These are phyloP conservation scores for Cyclopterus lumpus DNA, from an alignment of 2,797 vertebrate genomes.

Conservation along the genomic window DNA sequence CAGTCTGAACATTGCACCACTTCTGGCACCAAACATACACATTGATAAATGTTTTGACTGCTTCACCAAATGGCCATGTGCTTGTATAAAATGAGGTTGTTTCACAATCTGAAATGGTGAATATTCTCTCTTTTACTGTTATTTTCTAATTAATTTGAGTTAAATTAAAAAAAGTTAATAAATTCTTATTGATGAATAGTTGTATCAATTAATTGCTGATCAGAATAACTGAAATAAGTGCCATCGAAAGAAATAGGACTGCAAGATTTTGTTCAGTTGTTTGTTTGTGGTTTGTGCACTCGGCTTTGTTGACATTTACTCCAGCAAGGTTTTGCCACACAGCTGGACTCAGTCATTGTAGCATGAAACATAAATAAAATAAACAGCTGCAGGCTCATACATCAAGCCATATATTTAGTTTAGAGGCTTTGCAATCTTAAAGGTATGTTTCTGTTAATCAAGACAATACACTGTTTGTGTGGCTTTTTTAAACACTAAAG, in stretches of 20 bases:
- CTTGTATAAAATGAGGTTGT: background rate
- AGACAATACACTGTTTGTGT: background rate
- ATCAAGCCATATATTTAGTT: conserved; percentile 24
- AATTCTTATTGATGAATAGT: background rate
- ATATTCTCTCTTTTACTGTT: background rate
- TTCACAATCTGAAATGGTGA: background rate
- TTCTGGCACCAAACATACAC: background rate
- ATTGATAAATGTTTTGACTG: background rate
- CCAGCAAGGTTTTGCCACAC: conserved; percentile 16
- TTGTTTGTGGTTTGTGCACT: conserved; percentile 4
- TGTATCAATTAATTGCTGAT: background rate
- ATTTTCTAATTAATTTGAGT: background rate
- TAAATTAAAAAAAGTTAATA: background rate
- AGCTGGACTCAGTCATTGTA: conserved; percentile 26
- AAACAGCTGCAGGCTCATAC: conserved; percentile 41
- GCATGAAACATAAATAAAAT: conserved; percentile 27
- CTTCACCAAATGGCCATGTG: background rate
- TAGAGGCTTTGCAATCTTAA: background rate
- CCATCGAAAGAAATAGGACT: background rate
- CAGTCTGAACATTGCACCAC: background rate
- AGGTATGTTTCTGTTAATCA: conserved; percentile 14
- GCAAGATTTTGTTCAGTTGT: conserved; percentile 18
- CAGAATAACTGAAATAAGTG: background rate
- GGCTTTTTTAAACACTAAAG: background rate
- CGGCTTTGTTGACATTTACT: conserved; percentile 33